phyloP scores from a whole-genome alignment of 1,140 invertebrate genomes.

The Stegodyphus dumicola region DNA sequence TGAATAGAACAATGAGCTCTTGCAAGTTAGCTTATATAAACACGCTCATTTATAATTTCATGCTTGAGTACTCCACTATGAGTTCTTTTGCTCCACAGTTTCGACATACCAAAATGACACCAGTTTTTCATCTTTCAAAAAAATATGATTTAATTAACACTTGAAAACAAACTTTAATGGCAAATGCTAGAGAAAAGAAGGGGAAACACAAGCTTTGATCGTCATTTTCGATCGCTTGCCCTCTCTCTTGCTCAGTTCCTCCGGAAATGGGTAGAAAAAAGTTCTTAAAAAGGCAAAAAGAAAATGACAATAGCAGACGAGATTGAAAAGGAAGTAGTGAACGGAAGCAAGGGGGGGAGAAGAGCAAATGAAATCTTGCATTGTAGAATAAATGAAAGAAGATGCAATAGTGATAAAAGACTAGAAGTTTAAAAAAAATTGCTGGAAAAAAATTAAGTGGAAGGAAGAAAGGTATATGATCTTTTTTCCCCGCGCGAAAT shows the following conservation, averaged over 20 bases:
- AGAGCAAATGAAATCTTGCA: background rate
- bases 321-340: background rate
- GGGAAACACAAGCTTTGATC: constrained; percentile 33
- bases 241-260: background rate
- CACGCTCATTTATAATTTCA: too few species aligned
- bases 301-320: background rate
- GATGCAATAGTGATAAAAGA: constrained; percentile 17
- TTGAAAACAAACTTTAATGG: too few species aligned
- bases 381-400: constrained; percentile 22
- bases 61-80: too few species aligned
- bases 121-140: too few species aligned
- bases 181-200: background rate
- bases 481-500: background rate
- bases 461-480: background rate
- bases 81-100: too few species aligned
- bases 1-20: too few species aligned
- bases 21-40: too few species aligned
- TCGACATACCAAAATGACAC: too few species aligned
- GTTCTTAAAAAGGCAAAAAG: background rate
- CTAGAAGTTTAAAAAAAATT: background rate
- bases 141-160: too few species aligned
- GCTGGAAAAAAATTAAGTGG: background rate
- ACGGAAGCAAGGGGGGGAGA: background rate
- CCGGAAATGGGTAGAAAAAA: constrained; percentile 1
- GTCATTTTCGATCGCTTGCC: background rate